Conservation (phyloP, 2,888 invertebrate genomes). For the Thysanoteuthis rhombus region DNA sequence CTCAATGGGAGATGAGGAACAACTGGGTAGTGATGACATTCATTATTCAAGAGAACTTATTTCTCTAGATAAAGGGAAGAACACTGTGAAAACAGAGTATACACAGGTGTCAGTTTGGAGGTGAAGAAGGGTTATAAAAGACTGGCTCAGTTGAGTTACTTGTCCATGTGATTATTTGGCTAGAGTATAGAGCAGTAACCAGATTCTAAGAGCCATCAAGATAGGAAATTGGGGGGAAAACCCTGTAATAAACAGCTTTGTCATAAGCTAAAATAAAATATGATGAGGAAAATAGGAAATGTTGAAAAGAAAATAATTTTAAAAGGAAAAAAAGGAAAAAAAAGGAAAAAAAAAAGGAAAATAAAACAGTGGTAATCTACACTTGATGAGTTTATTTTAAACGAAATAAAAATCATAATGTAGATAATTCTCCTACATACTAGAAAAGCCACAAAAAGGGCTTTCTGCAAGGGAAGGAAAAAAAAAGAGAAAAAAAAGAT, state of each 20-base stretch:
- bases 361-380: not conserved
- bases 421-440: not conserved
- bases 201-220: not conserved
- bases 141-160: not conserved
- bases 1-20: not conserved
- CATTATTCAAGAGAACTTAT: not conserved
- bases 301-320: not conserved
- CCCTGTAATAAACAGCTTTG: not conserved
- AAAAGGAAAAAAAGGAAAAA: not conserved
- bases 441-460: not conserved
- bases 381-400: not conserved
- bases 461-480: not conserved
- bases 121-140: not conserved
- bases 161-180: not conserved
- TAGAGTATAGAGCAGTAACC: not conserved
- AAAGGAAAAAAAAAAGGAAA: not conserved
- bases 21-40: not conserved
- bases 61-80: not conserved
- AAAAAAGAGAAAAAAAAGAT: not conserved
- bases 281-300: not conserved
- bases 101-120: not conserved
- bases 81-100: not conserved
- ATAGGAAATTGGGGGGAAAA: not conserved
- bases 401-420: not conserved
- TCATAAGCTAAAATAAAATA: conserved; percentile 12